Conservation (phyloP, 1,140 invertebrate genomes). For the Euura lappo region DNA sequence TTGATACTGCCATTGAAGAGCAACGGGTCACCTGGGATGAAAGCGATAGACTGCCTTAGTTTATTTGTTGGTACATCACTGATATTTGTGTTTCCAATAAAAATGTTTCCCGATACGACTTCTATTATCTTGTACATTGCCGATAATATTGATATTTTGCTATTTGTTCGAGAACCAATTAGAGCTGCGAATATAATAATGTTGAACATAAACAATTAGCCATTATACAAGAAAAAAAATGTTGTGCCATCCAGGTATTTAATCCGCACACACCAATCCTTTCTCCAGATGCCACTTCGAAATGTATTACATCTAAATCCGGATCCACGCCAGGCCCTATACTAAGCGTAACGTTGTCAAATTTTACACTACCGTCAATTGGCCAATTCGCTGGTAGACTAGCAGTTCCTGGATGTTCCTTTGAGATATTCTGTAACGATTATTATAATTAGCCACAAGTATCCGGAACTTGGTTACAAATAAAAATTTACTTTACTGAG, state of each 20-base stretch:
- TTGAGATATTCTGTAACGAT: conserved; percentile 21
- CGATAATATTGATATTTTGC: conserved; percentile 28
- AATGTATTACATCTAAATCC: conserved; percentile 26
- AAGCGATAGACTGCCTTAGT: conserved; percentile 30
- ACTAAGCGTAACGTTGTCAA: conserved; percentile 27
- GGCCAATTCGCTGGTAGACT: conserved; percentile 26
- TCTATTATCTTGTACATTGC: conserved; percentile 32
- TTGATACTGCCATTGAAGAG: conserved; percentile 33
- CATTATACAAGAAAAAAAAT: neutral
- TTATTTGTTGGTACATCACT: conserved; percentile 26
- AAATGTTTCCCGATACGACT: conserved; percentile 34
- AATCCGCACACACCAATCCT: conserved; percentile 24
- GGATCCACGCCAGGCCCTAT: conserved; percentile 6
- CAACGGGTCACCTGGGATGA: conserved; percentile 29
- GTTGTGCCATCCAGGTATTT: neutral
- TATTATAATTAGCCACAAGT: conserved; percentile 1
- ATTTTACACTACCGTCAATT: conserved; percentile 26
- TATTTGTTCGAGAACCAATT: conserved; percentile 15
- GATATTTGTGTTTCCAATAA: conserved; percentile 29
- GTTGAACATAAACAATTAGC: too few species aligned
- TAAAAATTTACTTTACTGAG: neutral
- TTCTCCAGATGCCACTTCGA: conserved; percentile 27
- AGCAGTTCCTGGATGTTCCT: conserved; percentile 21
- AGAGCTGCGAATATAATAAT: conserved; percentile 19
- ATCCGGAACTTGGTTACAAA: conserved; percentile 8